Conservation (phyloP, 2,113 vertebrate genomes). For the Embiotoca jacksoni region DNA sequence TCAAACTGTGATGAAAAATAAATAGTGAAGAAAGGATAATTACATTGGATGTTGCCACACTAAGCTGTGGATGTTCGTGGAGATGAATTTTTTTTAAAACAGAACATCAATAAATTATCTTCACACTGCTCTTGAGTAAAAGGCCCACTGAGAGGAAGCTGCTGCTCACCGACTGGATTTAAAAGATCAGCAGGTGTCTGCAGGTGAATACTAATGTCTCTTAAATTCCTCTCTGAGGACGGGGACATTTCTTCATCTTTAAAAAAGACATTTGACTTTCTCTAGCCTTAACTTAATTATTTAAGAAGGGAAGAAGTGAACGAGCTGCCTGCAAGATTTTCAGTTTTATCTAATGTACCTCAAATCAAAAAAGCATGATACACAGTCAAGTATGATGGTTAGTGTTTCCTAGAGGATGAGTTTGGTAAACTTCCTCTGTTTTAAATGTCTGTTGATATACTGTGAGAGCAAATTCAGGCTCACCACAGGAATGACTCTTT, state of each 20-base stretch:
- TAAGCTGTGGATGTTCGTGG: neutral
- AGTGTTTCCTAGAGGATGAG: too few species aligned
- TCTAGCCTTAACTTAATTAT: neutral
- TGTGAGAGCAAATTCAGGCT: too few species aligned
- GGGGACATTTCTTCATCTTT: neutral
- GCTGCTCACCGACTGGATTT: neutral
- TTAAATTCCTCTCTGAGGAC: neutral
- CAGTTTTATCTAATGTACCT: too few species aligned
- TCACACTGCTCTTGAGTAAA: neutral
- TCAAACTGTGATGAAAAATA: neutral
- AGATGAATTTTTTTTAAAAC: neutral
- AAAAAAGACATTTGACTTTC: neutral
- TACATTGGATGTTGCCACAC: neutral
- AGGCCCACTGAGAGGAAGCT: neutral
- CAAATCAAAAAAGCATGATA: too few species aligned
- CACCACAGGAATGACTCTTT: too few species aligned
- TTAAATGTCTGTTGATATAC: too few species aligned
- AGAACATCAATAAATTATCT: neutral
- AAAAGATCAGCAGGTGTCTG: neutral
- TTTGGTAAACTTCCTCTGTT: too few species aligned
- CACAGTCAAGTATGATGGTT: too few species aligned
- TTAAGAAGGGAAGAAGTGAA: neutral
- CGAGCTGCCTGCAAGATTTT: neutral
- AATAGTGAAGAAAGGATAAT: neutral
- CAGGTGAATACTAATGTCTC: neutral